Base-by-base conservation (phyloP, 53 echinoderm and acorn worm genomes). In the Antedon mediterranea region DNA sequence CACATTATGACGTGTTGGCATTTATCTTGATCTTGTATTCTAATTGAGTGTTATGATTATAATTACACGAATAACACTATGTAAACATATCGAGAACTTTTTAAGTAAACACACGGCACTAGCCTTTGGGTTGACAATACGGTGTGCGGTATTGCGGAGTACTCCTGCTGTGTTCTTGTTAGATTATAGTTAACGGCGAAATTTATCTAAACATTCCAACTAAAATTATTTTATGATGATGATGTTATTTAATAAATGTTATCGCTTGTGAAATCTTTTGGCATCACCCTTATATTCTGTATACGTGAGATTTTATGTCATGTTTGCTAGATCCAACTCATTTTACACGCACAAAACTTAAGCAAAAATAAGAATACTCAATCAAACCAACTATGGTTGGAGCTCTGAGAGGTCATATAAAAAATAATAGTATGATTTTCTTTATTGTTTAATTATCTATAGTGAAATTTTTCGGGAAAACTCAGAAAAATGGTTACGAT, bases 151-250 rank as follows among this genome's bases (percentile, higher is more conserved):
- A 57, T 57, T 8, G 20, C 57, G 20, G 57, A 57, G 2, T 20
- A 23, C 7, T 23, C 57, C 9, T 57, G 57, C 57, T 57, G 57
- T 26, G 57, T 57, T 57, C 57, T 26, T 2, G 57, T 23, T 57
- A 57, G 57, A 57, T 57, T 57, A 57, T 23, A 57, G 57, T 57
- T 57, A 18, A 23, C 7, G 57, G 57, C 14, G 57, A 57, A 57
- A 57, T 57, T 57, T 57, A 57, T 57, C 57, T 57, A 57, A 57
- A 57, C 57, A 57, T 57, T 57, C 57, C 57, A 57, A 57, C 57
- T 57, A 57, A 57, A 26, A 57, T 57, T 18, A 18, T 57, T 57
- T 57, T 41, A n/a, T n/a, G 5, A 57, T 57, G 57, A 57, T 57
- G 57, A 57, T 57, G 57, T 23, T 57, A 57, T 57, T 57, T 23